Percentiles rank a stretch among this genome's conserved stretches.
phyloP scores from a whole-genome alignment of 2,113 vertebrate genomes.

The Dipodomys stephensi region DNA sequence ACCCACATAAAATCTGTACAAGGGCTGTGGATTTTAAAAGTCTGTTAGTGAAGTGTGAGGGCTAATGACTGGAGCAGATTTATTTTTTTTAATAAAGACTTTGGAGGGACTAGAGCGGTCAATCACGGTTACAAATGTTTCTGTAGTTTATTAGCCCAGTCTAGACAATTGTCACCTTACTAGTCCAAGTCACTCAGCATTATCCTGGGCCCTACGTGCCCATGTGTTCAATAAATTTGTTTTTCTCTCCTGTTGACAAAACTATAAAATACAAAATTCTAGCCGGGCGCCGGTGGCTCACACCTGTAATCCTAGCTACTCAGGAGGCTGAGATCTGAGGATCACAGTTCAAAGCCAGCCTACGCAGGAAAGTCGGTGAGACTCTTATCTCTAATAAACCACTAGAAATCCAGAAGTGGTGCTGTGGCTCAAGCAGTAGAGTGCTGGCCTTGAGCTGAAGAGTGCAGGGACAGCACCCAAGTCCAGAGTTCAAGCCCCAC shows the following conservation, averaged over 20 bases:
- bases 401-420: no score
- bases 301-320: no score
- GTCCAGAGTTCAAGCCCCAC: no score
- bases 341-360: no score
- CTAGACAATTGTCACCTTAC: not conserved
- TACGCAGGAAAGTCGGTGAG: no score
- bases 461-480: no score
- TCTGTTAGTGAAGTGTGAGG: not conserved
- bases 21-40: not conserved
- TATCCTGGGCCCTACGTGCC: not conserved
- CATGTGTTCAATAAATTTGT: conserved; percentile 10
- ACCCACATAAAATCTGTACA: not conserved
- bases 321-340: no score
- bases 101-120: not conserved
- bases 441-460: no score
- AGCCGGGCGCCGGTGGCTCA: no score
- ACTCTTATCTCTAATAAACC: no score
- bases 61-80: not conserved
- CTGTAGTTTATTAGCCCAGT: conserved; percentile 2
- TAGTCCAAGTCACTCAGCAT: not conserved
- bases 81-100: not conserved
- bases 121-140: not conserved
- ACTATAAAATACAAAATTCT: not conserved
- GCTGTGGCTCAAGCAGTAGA: no score
- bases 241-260: not conserved